Evolutionary conservation across 2,113 vertebrate species (phyloP).

Genomic region (Dunckerocampus dactyliophorus): DNA sequence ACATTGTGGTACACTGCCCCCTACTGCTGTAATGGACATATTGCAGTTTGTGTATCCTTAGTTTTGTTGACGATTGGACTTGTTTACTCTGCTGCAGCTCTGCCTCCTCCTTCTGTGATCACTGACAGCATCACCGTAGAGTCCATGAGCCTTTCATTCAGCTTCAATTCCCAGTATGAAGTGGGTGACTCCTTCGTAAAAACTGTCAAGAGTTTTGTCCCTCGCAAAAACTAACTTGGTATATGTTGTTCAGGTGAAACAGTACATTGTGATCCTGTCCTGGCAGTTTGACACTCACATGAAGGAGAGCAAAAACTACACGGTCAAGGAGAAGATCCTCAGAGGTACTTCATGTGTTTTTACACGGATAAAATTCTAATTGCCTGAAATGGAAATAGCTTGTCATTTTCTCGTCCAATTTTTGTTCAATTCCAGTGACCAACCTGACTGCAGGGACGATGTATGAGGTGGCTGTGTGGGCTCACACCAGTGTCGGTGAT

Average conservation of each 20-base stretch:
- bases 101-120: slow-evolving; percentile 82
- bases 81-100: slow-evolving; percentile 66
- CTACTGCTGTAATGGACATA: slow-evolving; percentile 22
- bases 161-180: slow-evolving; percentile 75
- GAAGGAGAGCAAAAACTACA: slow-evolving; percentile 83
- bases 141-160: slow-evolving; percentile 82
- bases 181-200: slow-evolving; percentile 60
- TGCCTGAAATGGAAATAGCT: too few species aligned
- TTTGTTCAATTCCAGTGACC: slow-evolving; percentile 66
- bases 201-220: neutral
- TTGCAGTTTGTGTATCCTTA: neutral
- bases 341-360: slow-evolving; percentile 70
- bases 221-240: neutral
- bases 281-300: slow-evolving; percentile 91
- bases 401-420: neutral
- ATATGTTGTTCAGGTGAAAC: slow-evolving; percentile 71
- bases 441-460: slow-evolving; percentile 88
- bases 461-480: slow-evolving; percentile 93
- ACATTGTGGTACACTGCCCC: neutral
- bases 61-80: neutral
- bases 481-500: slow-evolving; percentile 85
- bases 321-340: slow-evolving; percentile 69
- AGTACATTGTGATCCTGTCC: slow-evolving; percentile 82
- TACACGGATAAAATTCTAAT: neutral
- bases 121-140: slow-evolving; percentile 72